Evolutionary conservation across 2,113 vertebrate species (phyloP).

Genomic region (Chroicocephalus ridibundus): DNA sequence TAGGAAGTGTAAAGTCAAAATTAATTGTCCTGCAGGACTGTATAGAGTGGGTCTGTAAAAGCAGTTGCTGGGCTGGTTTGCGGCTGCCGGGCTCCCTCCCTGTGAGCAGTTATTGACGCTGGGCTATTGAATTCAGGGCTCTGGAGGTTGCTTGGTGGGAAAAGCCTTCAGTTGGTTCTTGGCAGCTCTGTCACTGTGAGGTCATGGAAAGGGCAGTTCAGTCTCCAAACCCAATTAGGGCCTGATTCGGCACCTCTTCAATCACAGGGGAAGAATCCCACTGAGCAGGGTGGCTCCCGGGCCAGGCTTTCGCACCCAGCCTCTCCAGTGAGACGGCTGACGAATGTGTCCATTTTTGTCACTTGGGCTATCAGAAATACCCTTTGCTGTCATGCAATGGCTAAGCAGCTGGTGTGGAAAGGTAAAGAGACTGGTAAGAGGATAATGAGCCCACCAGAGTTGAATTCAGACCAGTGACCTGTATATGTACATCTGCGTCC

Average conservation of each 20-base stretch:
- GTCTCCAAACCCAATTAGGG: not conserved
- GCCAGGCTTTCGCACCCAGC: not conserved
- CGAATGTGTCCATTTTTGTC: not conserved
- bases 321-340: not conserved
- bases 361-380: not conserved
- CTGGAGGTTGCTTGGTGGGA: slow-evolving; percentile 20
- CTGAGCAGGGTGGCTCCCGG: not conserved
- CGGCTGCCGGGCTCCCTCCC: not conserved
- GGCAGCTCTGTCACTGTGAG: not conserved
- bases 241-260: not conserved
- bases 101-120: not conserved
- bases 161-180: slow-evolving; percentile 6
- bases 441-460: not conserved
- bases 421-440: not conserved
- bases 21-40: not conserved
- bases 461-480: not conserved
- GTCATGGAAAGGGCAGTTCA: slow-evolving; percentile 16
- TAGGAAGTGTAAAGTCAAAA: slow-evolving; percentile 31
- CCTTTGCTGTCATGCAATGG: not conserved
- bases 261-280: not conserved
- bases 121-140: slow-evolving; percentile 34
- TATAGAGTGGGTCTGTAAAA: not conserved
- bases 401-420: not conserved
- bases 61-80: not conserved
- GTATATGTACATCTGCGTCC: fast-evolving